A percentile compares a stretch with the other conserved stretches of the same genome.
Conservation (phyloP, 2,113 vertebrate species). For the Loxodonta africana region DNA sequence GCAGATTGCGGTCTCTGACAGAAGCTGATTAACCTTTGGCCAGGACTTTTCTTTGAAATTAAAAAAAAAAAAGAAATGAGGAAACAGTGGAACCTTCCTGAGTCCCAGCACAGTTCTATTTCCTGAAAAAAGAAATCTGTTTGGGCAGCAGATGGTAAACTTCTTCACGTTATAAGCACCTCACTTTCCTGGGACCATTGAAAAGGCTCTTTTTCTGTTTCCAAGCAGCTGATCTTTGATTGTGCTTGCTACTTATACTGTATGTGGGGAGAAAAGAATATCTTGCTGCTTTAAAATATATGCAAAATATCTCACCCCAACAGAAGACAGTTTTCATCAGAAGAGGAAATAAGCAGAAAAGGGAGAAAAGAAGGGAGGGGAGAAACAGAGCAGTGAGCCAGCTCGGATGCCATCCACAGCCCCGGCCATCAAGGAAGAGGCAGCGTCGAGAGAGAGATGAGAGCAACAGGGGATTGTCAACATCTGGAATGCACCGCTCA, state of each 20-base stretch:
- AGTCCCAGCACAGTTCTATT: not conserved
- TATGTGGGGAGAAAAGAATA: slow-evolving; percentile 39
- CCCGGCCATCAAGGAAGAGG: slow-evolving; percentile 39
- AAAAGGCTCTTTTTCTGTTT: slow-evolving; percentile 41
- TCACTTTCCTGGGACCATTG: not conserved
- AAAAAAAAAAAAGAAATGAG: not conserved
- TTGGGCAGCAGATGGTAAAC: slow-evolving; percentile 2
- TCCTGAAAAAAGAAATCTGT: not conserved
- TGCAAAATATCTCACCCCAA: slow-evolving; percentile 68
- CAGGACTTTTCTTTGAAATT: not conserved
- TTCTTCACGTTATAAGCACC: not conserved
- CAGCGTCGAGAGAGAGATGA: slow-evolving; percentile 40
- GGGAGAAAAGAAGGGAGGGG: not conserved
- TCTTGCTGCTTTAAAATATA: slow-evolving; percentile 86
- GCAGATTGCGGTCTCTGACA: not conserved
- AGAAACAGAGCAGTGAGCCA: not conserved
- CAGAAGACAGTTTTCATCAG: not conserved
- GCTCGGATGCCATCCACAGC: not conserved
- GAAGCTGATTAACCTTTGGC: not conserved
- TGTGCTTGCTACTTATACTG: not conserved
- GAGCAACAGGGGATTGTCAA: not conserved
- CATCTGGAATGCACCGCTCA: slow-evolving; percentile 67
- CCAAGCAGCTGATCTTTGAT: not conserved
- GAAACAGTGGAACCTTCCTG: not conserved
- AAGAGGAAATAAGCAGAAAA: not conserved